These are phyloP conservation scores for Stigmatopora nigra DNA, from an alignment of 2,113 vertebrate species.

Conservation along the genomic window DNA sequence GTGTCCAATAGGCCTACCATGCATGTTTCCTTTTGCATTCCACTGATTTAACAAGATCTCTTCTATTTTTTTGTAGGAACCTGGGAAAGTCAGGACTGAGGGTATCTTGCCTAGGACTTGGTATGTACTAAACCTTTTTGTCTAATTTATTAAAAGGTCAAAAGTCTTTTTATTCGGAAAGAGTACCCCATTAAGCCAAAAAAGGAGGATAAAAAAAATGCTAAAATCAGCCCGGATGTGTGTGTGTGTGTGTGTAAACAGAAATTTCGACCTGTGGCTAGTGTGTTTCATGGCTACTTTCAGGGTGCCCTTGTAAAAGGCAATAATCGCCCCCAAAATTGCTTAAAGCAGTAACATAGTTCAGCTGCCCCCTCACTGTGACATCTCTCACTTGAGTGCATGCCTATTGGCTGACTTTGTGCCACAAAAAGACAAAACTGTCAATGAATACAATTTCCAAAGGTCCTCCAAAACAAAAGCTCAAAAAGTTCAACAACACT, in stretches of 20 bases:
- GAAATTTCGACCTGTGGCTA: neutral
- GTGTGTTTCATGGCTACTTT: neutral
- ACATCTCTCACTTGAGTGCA: neutral
- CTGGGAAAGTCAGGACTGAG: slow-evolving; percentile 92
- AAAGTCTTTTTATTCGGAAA: neutral
- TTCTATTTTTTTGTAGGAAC: slow-evolving; percentile 71
- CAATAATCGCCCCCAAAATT: neutral
- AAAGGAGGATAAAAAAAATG: neutral
- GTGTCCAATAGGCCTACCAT: too few relatives aligned
- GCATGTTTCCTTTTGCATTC: too few relatives aligned
- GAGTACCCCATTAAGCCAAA: neutral
- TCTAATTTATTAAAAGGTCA: neutral
- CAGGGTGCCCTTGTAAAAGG: slow-evolving; percentile 2
- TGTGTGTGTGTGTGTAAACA: neutral
- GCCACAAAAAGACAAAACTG: neutral
- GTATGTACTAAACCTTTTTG: slow-evolving; percentile 73
- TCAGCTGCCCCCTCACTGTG: neutral
- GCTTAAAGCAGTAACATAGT: neutral
- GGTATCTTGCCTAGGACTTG: slow-evolving; percentile 88
- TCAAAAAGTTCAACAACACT: neutral
- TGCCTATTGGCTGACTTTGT: neutral
- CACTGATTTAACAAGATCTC: neutral
- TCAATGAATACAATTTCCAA: neutral
- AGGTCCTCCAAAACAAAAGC: neutral
- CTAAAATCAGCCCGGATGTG: neutral